A percentile compares a stretch with the other conserved stretches of the same genome.
phyloP scores from a whole-genome alignment of 2,797 vertebrate species.

The Cyclura pinguis region DNA sequence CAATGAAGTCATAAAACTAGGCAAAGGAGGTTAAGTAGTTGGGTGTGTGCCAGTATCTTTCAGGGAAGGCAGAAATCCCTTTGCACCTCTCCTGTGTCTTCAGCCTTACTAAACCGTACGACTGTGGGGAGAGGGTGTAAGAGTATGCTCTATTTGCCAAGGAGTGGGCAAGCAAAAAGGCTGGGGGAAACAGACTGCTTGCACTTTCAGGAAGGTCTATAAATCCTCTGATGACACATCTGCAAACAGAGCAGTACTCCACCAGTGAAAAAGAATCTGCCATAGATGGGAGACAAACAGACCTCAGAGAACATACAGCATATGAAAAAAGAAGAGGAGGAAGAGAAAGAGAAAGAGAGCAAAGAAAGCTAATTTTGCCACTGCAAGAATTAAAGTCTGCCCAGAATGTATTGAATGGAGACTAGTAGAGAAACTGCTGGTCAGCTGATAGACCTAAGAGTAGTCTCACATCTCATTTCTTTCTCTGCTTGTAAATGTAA shows the following conservation, averaged over 20 bases:
- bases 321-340: not conserved
- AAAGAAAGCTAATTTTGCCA: conserved; percentile 3
- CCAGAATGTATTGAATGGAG: not conserved
- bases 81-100: not conserved
- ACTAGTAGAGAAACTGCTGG: not conserved
- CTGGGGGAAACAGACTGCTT: not conserved
- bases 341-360: conserved; percentile 18
- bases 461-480: not conserved
- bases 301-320: not conserved
- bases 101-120: not conserved
- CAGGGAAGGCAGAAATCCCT: conserved; percentile 7
- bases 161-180: not conserved
- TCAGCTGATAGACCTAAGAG: not conserved
- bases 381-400: not conserved
- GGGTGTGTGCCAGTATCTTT: not conserved
- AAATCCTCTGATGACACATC: conserved; percentile 11
- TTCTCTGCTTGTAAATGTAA: not conserved
- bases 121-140: not conserved
- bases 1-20: not conserved
- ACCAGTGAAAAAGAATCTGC: conserved; percentile 24
- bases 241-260: conserved; percentile 13
- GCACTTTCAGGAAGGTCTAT: conserved; percentile 9
- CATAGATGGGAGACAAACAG: conserved; percentile 6
- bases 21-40: not conserved
- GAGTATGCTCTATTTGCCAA: not conserved